Evolutionary conservation across 92 coral and sea anemone species (phyloP).

Genomic region (Paramuricea clavata): DNA sequence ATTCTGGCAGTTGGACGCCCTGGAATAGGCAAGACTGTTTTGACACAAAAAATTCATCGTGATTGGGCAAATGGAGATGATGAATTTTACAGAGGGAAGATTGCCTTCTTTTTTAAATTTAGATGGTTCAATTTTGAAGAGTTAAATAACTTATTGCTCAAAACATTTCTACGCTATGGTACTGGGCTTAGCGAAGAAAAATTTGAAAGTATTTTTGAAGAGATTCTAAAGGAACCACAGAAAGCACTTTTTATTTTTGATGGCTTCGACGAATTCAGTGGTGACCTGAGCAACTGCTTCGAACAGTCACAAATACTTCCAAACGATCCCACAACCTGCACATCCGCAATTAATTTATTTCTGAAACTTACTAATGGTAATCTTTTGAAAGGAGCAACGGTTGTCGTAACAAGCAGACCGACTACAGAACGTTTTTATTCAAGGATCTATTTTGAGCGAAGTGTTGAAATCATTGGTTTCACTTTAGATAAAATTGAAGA

Average conservation of each 20-base stretch:
- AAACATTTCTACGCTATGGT: conserved; percentile 33
- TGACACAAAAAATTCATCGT: conserved; percentile 56
- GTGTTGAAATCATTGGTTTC: conserved; percentile 72
- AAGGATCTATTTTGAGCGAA: conserved; percentile 29
- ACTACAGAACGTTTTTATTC: conserved; percentile 42
- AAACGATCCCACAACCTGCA: not conserved
- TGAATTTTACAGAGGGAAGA: not conserved
- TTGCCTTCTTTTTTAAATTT: not conserved
- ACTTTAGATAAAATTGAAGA: conserved; percentile 55
- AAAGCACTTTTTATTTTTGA: conserved; percentile 67
- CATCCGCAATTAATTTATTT: conserved; percentile 59
- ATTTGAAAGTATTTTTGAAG: not conserved
- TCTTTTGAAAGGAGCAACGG: conserved; percentile 63
- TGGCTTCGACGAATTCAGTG: conserved; percentile 69
- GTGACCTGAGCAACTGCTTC: not conserved
- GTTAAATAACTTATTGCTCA: conserved; percentile 35
- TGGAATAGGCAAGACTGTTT: conserved; percentile 72
- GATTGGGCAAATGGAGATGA: conserved; percentile 48
- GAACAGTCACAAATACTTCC: not conserved
- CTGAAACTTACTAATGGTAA: conserved; percentile 51
- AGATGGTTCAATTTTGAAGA: not conserved
- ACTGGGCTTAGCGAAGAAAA: not conserved
- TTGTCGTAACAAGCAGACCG: conserved; percentile 68
- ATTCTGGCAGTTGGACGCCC: conserved; percentile 63
- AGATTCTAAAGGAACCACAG: conserved; percentile 30